Evolutionary conservation across 2,888 invertebrate genomes (phyloP).

Genomic region (Imbricaverruca yamaguchii): DNA sequence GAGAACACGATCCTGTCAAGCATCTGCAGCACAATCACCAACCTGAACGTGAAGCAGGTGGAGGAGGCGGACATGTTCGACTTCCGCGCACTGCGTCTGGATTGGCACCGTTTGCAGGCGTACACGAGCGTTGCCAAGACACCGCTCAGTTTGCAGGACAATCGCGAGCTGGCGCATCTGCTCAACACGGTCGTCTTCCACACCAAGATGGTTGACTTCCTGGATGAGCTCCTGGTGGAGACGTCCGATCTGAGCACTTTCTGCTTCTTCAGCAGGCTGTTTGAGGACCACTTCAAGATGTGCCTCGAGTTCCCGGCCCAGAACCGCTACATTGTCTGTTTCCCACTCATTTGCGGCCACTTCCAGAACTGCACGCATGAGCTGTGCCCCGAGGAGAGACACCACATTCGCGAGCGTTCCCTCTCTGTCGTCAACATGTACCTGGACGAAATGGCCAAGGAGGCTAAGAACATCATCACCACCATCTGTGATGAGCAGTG

Average conservation of each 20-base stretch:
- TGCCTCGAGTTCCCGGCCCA: slow-evolving; percentile 98
- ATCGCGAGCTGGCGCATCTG: slow-evolving; percentile 77
- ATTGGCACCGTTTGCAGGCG: slow-evolving; percentile 96
- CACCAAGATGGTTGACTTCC: slow-evolving; percentile 93
- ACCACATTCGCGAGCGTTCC: slow-evolving; percentile 91
- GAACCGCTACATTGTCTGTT: slow-evolving; percentile 93
- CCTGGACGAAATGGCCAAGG: slow-evolving; percentile 97
- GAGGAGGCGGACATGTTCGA: slow-evolving; percentile 94
- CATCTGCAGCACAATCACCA: slow-evolving; percentile 77
- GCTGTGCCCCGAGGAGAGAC: slow-evolving; percentile 95
- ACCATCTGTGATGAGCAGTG: slow-evolving; percentile 98
- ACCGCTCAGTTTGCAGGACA: slow-evolving; percentile 65
- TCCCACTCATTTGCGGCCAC: slow-evolving; percentile 94
- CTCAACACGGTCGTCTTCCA: slow-evolving; percentile 95
- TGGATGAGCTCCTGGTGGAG: slow-evolving; percentile 93
- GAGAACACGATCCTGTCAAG: slow-evolving; percentile 90
- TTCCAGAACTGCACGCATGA: slow-evolving; percentile 97
- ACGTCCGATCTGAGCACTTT: slow-evolving; percentile 96
- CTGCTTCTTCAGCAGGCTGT: slow-evolving; percentile 94
- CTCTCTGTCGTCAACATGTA: slow-evolving; percentile 95
- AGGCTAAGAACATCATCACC: slow-evolving; percentile 96
- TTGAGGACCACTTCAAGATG: slow-evolving; percentile 97
- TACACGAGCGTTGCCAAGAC: slow-evolving; percentile 68
- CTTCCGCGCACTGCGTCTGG: slow-evolving; percentile 86
- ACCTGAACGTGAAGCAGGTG: slow-evolving; percentile 75